Evolutionary conservation across 2,113 vertebrate genomes (phyloP).

Genomic region (Elaphurus davidianus): DNA sequence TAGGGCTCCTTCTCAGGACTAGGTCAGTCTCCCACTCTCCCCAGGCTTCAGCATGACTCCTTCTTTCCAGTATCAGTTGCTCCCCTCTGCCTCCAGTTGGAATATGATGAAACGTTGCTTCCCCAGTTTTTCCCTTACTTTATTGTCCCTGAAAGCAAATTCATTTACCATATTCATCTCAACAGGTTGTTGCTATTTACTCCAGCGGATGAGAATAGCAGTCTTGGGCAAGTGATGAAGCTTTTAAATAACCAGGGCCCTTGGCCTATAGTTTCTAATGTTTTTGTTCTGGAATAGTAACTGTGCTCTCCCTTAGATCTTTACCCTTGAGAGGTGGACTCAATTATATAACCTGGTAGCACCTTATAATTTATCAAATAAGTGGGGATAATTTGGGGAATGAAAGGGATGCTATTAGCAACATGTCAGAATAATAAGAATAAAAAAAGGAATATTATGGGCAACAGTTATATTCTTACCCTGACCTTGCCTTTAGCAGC

Average conservation of each 20-base stretch:
- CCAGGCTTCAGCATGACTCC: not conserved
- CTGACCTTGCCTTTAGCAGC: not conserved
- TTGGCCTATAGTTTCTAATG: not conserved
- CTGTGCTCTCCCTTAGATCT: not conserved
- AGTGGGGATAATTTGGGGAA: not conserved
- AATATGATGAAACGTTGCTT: not conserved
- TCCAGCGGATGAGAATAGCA: not conserved
- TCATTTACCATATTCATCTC: not conserved
- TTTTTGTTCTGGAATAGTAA: not conserved
- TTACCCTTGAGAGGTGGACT: not conserved
- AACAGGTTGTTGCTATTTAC: not conserved
- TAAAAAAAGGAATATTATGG: not conserved
- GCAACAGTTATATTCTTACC: not conserved
- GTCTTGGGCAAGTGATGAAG: not conserved
- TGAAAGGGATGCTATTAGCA: not conserved
- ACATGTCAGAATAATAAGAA: not conserved
- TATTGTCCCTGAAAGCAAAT: not conserved
- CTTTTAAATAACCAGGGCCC: not conserved
- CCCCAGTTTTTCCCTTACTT: not conserved
- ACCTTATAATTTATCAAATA: not conserved
- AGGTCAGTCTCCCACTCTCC: fast-evolving
- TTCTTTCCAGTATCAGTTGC: no score
- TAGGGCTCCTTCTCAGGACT: not conserved
- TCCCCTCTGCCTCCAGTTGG: not conserved
- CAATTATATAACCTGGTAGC: not conserved